Base-by-base conservation (phyloP, 92 coral and sea anemone species). In the Blastomussa wellsi region DNA sequence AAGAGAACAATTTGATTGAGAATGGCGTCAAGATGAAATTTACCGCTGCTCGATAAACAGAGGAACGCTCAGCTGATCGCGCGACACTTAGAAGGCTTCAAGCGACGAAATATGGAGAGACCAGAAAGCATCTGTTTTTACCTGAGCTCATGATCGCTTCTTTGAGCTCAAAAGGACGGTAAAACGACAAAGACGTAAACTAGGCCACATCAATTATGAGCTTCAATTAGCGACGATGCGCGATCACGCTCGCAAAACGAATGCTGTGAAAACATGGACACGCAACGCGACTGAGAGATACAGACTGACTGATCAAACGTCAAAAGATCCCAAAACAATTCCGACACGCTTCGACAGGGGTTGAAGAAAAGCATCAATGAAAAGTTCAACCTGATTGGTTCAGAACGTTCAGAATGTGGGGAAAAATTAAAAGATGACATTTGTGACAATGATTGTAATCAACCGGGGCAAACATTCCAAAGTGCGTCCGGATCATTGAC, bases 341-440 rank as follows among this genome's bases (percentile, higher is more conserved):
- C 86, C 86, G 86, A 83, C 86, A 83, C 86, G 86, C 80, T 83
- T 83, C 86, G 74, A 29, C 68, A 70, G 69, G 41, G n/a, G 76
- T 35, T 80, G 64, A 83, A 83, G 86, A 83, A 83, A 72, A 41
- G 72, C 86, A 82, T 82, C 86, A 26, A 36, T 32, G 42, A 3
- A 74, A 74, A 57, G 10, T 59, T 28, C 77, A 19, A 42, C 60
- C 86, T 83, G 86, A 83, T 83, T 83, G 86, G 86, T 74, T 42
- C 42, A 74, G 72, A 33, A 32, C 20, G 19, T 26, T 73, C 72
- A 60, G 79, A 74, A 79, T 55, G 33, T 79, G 86, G 79, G 60
- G 57, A 74, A 81, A 81, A 31, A n/a, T n/a, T n/a, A n/a, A n/a
- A 11, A 35, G 20, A 1, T 83, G 86, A 83, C 86, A 83, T 41